These are phyloP conservation scores for Pogonognathellus flavescens DNA, from an alignment of 1,140 invertebrate species.

Conservation along the genomic window DNA sequence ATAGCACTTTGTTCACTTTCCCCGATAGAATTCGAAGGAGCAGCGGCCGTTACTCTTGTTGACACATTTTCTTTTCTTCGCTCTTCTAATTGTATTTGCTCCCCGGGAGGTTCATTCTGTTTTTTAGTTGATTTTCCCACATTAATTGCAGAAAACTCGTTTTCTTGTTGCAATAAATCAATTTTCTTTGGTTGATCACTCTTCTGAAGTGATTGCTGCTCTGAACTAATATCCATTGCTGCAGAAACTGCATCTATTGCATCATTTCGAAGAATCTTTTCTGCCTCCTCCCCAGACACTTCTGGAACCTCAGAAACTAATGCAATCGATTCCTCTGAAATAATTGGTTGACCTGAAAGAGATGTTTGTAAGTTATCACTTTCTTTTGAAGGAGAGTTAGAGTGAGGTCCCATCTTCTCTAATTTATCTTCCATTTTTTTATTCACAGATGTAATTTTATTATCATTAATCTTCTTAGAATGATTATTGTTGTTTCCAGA, in stretches of 20 bases:
- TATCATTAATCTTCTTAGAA: neutral
- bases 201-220: neutral
- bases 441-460: neutral
- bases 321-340: neutral
- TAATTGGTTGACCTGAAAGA: neutral
- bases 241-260: neutral
- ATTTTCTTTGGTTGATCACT: neutral
- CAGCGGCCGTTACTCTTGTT: neutral
- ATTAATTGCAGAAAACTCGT: neutral
- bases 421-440: neutral
- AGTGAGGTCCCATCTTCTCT: neutral
- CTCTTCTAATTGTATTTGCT: neutral
- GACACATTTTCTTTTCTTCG: neutral
- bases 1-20: neutral
- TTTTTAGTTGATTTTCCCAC: neutral
- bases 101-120: neutral
- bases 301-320: neutral
- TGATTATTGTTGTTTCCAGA: neutral
- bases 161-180: neutral
- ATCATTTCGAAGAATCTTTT: neutral
- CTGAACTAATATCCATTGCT: neutral
- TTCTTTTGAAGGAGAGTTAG: neutral
- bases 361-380: neutral
- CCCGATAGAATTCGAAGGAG: neutral
- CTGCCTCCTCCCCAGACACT: slow-evolving; percentile 14